Percentiles rank a stretch among this genome's conserved stretches.
phyloP scores from a whole-genome alignment of 2,888 invertebrate species.

The Drosophila borealis region DNA sequence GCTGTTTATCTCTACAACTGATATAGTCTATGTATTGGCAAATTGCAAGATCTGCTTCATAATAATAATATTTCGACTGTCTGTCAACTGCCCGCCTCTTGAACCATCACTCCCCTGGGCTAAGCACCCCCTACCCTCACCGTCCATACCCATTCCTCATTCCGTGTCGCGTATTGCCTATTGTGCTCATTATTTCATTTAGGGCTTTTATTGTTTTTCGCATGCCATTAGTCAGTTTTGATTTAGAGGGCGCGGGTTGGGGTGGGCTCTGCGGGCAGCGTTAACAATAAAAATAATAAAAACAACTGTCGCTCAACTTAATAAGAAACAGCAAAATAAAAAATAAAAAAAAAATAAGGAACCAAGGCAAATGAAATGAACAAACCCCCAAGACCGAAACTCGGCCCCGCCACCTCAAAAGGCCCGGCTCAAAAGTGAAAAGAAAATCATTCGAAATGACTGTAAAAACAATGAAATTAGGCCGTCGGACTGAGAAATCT shows the following conservation, averaged over 20 bases:
- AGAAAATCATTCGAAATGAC: constrained; percentile 82
- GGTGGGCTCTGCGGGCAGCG: constrained; percentile 11
- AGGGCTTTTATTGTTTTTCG: constrained; percentile 82
- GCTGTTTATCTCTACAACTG: constrained; percentile 25
- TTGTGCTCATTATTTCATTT: constrained; percentile 77
- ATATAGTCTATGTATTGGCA: constrained; percentile 35
- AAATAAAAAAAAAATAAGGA: constrained; percentile 13
- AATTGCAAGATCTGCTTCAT: constrained; percentile 48
- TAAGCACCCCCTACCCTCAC: not conserved
- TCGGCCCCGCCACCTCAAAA: not conserved
- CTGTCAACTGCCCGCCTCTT: not conserved
- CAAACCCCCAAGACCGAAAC: constrained; percentile 31
- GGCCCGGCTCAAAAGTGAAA: constrained; percentile 52
- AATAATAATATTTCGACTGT: constrained; percentile 34
- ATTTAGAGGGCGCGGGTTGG: constrained; percentile 59
- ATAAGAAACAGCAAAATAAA: constrained; percentile 65
- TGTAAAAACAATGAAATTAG: constrained; percentile 84
- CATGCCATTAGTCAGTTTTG: constrained; percentile 82
- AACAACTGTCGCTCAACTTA: constrained; percentile 82
- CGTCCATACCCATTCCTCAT: not conserved
- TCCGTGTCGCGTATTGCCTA: constrained; percentile 3
- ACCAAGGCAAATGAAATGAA: constrained; percentile 47
- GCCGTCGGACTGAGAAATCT: constrained; percentile 81
- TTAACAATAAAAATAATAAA: constrained; percentile 80
- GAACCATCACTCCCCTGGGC: constrained; percentile 33